Evolutionary conservation across 1,140 invertebrate species (phyloP), one percentile per base, ranked within the genome.

Genomic region (Matsumurasca onukii): DNA sequence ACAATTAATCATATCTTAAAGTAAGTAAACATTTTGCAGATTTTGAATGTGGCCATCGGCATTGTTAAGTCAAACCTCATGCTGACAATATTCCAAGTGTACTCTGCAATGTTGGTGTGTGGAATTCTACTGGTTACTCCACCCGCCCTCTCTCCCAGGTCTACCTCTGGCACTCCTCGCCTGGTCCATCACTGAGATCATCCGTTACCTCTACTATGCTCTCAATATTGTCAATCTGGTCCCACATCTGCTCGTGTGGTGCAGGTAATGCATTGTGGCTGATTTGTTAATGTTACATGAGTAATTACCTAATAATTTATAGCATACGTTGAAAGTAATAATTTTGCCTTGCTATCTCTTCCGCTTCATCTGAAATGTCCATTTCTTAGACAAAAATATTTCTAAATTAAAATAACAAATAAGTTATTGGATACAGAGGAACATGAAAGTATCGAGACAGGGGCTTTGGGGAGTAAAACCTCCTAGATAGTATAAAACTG

Each of bases 161-260:
- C 79, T 97, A 29, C 88, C 90, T 1, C 80, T 98, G 69, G 84
- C 92, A 5, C 77, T 98, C 1, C 75, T 92, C 25, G 94, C 95
- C 17, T 99, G 97, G 97, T 89, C 90, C 13, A 79, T 98, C 57
- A 97, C 97, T 0, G 97, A 99, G 84, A 93, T 97, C 24, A 91
- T 98, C 45, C 85, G 97, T 74, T 99, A 99, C 77, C 83, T 85
- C 0, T 98, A 92, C 80, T 99, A 99, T 78, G 89, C 91, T 12
- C 81, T 92, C 0, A 91, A 90, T 78, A 82, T 98, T 2, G 70
- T 96, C 57, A 86, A 88, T 57, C 74, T 77, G 69, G 88, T 92
- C 0, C 95, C 95, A 0, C 84, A 89, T 72, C 69, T 89, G 27
- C 76, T 98, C 1, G 76, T 86, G 20, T 93, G 88, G 82, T 82